These are phyloP conservation scores for Xestia sexstrigata DNA, from an alignment of 2,888 invertebrate species.

Conservation along the genomic window DNA sequence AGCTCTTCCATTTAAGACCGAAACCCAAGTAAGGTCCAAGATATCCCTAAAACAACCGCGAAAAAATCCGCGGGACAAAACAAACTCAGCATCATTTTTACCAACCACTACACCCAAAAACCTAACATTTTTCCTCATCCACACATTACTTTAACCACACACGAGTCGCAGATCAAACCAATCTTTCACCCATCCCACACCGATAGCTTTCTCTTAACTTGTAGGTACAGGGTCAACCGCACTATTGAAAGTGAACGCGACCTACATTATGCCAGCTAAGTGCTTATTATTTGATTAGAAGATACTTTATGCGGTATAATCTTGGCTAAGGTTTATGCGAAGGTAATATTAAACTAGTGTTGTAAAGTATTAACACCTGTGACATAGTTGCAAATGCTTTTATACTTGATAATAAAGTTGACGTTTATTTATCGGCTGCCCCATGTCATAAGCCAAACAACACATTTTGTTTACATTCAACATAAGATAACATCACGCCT, in stretches of 20 bases:
- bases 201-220: constrained; percentile 59
- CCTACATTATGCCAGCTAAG: constrained; percentile 47
- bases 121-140: not conserved
- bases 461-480: no score
- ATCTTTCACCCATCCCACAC: constrained; percentile 54
- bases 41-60: no score
- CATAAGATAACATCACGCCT: no score
- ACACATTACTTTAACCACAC: not conserved
- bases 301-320: constrained; percentile 15
- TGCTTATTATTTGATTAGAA: constrained; percentile 36
- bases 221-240: constrained; percentile 52
- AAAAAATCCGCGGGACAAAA: no score
- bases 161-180: not conserved
- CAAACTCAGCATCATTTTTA: no score
- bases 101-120: not conserved
- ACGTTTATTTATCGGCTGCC: not conserved
- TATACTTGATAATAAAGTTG: not conserved
- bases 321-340: not conserved
- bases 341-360: not conserved
- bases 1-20: no score
- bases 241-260: constrained; percentile 62
- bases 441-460: no score
- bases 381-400: not conserved
- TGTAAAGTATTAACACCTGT: constrained; percentile 9
- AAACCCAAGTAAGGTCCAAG: no score